Conservation (phyloP, 2,797 vertebrate genomes). For the Tympanoctomys barrerae region DNA sequence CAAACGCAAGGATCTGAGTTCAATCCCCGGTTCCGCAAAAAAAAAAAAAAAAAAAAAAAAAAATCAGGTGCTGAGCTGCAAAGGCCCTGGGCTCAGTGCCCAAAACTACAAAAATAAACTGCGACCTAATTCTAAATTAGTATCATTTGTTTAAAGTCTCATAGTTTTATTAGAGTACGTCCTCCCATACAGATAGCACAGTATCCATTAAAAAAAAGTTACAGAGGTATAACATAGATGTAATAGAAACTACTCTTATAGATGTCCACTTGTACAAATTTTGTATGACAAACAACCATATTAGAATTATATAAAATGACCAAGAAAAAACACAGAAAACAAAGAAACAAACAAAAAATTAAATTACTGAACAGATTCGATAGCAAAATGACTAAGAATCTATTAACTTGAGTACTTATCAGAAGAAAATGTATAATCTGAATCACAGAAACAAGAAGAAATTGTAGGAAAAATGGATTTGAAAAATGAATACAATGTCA, state of each 20-base stretch:
- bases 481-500: constrained; percentile 7
- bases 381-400: not conserved
- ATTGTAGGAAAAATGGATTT: not conserved
- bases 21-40: too few species aligned
- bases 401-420: not conserved
- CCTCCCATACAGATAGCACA: not conserved
- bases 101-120: not conserved
- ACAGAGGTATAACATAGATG: not conserved
- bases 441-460: not conserved
- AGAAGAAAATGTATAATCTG: not conserved
- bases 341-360: not conserved
- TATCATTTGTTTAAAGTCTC: constrained; percentile 37
- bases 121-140: constrained; percentile 45
- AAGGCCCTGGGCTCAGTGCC: not conserved
- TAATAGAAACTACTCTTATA: constrained; percentile 2
- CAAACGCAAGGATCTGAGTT: too few species aligned
- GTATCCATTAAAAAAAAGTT: not conserved
- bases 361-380: not conserved
- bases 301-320: not conserved
- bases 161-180: not conserved
- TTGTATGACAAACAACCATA: constrained; percentile 36
- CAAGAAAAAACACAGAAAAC: not conserved
- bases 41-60: too few species aligned
- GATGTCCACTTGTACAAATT: not conserved
- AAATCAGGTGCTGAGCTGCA: not conserved